These are phyloP conservation scores for Plestiodon gilberti DNA, from an alignment of 2,113 vertebrate species.

Conservation along the genomic window DNA sequence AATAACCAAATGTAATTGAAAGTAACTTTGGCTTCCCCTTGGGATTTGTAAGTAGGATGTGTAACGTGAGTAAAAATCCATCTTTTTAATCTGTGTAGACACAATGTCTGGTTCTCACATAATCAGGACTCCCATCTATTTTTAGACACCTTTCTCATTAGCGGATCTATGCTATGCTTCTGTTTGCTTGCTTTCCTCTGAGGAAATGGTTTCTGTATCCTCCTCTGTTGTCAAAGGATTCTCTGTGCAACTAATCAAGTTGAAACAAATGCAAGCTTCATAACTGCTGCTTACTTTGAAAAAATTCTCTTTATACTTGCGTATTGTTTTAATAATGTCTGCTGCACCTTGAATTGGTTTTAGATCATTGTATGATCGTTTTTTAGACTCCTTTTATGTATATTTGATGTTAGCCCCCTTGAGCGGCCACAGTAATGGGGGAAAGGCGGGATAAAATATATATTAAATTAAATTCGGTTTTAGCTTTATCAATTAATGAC, in stretches of 20 bases:
- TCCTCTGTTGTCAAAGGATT: neutral
- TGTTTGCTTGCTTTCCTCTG: neutral
- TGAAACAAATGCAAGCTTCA: neutral
- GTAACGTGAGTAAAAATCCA: neutral
- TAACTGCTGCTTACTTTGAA: neutral
- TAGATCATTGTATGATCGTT: too few species aligned
- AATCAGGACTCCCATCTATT: neutral
- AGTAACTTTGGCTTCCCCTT: constrained; percentile 9
- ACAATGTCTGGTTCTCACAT: constrained; percentile 6
- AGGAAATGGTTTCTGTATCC: constrained; percentile 10
- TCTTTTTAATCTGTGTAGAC: constrained; percentile 6
- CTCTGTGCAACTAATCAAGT: neutral
- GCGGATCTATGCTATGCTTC: neutral
- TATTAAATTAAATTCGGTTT: too few species aligned
- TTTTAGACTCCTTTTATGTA: neutral
- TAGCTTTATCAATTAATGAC: neutral
- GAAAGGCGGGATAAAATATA: too few species aligned
- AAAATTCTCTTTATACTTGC: neutral
- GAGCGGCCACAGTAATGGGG: too few species aligned
- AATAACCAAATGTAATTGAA: neutral
- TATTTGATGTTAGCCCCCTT: too few species aligned
- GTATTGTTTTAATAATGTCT: neutral
- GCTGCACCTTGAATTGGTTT: too few species aligned
- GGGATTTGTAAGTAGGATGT: neutral
- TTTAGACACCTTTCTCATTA: neutral